Evolutionary conservation across 2,797 vertebrate genomes (phyloP), one percentile per base, ranked within the genome.

Genomic region (Vipera latastei): DNA sequence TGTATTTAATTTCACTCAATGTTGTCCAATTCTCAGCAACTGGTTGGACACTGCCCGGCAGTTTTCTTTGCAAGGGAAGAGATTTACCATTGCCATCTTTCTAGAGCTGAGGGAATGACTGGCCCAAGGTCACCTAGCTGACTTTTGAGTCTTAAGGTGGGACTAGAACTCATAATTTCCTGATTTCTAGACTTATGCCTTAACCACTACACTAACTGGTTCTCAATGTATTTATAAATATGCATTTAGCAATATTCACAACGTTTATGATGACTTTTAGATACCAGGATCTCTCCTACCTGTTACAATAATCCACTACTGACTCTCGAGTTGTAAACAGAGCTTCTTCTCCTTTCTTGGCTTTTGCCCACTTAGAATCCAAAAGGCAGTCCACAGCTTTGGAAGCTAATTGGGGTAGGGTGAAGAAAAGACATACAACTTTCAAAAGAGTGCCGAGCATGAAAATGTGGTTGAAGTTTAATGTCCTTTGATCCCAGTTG

Each of bases 341-440:
- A 61, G 99, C 98, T 95, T 99, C 99, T 90, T 99, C 99, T 94
- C 98, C 98, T 96, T 99, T 99, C 97, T 99, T 99, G 25, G 98
- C 98, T 95, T 99, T 99, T 95, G 99, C 98, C 99, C 99, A 99
- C 96, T 99, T 99, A 22, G 99, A 99, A 98, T 99, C 99, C 97
- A 99, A 95, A 94, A 99, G 98, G 96, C 98, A 99, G 96, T 99
- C 99, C 96, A 99, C 99, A 32, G 99, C 99, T 98, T 99, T 99
- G 65, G 98, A 99, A 92, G 99, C 99, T 99, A 94, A 94, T 60
- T 93, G 83, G 44, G 32, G 5, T 6, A 38, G 48, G 63, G n/a
- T 18, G 11, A 18, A 6, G 7, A 78, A 65, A 38, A 96, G 93
- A 95, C 92, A 0, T 2, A 0, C 20, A 93, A 93, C 51, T 32